A percentile compares a stretch with the other conserved stretches of the same genome.
phyloP scores from a whole-genome alignment of 2,888 invertebrate genomes.

The Drosophila mulleri region DNA sequence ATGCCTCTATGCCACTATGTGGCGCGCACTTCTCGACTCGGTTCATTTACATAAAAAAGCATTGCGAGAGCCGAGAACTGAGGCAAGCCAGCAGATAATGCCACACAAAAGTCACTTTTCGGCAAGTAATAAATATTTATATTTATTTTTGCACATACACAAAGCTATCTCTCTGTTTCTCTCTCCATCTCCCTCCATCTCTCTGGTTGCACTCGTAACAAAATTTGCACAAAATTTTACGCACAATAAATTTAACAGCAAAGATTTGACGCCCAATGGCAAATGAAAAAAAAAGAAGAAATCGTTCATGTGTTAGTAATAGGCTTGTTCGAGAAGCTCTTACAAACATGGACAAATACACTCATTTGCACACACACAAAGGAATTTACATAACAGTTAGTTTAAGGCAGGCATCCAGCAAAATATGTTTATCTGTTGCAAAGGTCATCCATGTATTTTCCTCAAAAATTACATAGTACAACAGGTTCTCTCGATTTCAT shows the following conservation, averaged over 20 bases:
- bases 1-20: conserved; percentile 43
- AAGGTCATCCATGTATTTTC: neutral
- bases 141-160: conserved; percentile 71
- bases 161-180: conserved; percentile 8
- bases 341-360: neutral
- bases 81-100: conserved; percentile 13
- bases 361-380: conserved; percentile 1
- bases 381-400: conserved; percentile 48
- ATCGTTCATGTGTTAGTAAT: conserved; percentile 77
- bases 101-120: conserved; percentile 47
- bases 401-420: neutral
- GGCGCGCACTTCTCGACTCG: conserved; percentile 14
- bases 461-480: neutral
- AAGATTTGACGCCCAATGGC: conserved; percentile 55
- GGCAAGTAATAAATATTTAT: conserved; percentile 74
- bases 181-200: neutral
- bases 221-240: conserved; percentile 71
- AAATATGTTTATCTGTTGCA: conserved; percentile 20
- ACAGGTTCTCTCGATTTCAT: neutral
- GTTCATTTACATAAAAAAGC: conserved; percentile 69
- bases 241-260: conserved; percentile 75
- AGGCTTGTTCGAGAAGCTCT: conserved; percentile 13
- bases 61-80: conserved; percentile 29
- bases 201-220: conserved; percentile 16
- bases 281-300: conserved; percentile 57